phyloP scores from a whole-genome alignment of 2,888 invertebrate genomes.

The Apotomis turbidana region DNA sequence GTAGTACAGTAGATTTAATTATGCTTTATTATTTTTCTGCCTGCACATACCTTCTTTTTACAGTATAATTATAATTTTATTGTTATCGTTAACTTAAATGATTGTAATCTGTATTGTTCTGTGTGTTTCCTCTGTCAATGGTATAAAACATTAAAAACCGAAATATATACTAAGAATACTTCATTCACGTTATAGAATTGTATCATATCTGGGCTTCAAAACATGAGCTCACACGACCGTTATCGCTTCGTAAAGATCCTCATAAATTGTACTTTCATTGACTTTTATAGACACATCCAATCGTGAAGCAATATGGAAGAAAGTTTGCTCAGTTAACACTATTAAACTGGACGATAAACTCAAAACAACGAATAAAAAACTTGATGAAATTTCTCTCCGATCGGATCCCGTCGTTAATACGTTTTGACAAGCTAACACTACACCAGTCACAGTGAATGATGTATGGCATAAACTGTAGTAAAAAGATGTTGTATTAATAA shows the following conservation, averaged over 20 bases:
- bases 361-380: constrained; percentile 10
- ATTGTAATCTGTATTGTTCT: too few relatives aligned
- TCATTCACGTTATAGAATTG: background rate
- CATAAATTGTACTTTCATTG: constrained; percentile 10
- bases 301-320: constrained; percentile 7
- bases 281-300: background rate
- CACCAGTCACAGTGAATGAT: constrained; percentile 32
- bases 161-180: too few relatives aligned
- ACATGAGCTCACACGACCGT: background rate
- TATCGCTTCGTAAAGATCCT: background rate
- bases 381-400: constrained; percentile 26
- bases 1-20: too few relatives aligned
- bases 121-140: too few relatives aligned
- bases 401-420: constrained; percentile 18
- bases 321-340: background rate
- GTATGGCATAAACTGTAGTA: constrained; percentile 9
- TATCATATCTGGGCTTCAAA: background rate
- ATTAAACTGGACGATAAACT: background rate
- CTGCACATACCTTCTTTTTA: too few relatives aligned
- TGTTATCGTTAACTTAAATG: too few relatives aligned
- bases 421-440: constrained; percentile 30
- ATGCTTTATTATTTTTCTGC: too few relatives aligned
- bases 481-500: constrained; percentile 25
- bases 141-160: too few relatives aligned
- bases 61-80: too few relatives aligned